Evolutionary conservation across 2,888 invertebrate genomes (phyloP).

Genomic region (Dynastes maya): DNA sequence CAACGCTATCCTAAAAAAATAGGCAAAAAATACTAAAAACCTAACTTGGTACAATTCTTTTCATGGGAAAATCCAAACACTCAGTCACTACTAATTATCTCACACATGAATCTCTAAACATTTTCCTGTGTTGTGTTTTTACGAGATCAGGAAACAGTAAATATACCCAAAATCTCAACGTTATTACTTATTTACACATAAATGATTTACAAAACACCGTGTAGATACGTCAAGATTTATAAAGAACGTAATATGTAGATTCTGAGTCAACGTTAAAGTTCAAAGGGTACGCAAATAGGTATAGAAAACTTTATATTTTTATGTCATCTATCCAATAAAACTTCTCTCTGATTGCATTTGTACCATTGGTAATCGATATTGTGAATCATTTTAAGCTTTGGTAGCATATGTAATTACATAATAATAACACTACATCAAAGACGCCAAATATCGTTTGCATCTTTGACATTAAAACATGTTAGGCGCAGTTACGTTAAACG

Average conservation of each 20-base stretch:
- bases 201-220: not conserved
- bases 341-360: no score
- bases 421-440: no score
- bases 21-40: not conserved
- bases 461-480: no score
- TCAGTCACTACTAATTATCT: conserved; percentile 14
- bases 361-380: no score
- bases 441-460: no score
- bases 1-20: not conserved
- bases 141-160: conserved; percentile 35
- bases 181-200: conserved; percentile 13
- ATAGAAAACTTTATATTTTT: no score
- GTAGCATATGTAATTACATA: no score
- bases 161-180: conserved; percentile 23
- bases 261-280: not conserved
- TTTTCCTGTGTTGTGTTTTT: conserved; percentile 33
- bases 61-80: conserved; percentile 20
- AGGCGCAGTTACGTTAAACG: no score
- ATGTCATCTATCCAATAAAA: no score
- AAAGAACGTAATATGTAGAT: not conserved
- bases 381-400: no score
- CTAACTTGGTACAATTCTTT: not conserved
- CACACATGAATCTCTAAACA: conserved; percentile 6
- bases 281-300: not conserved
- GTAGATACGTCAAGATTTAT: not conserved